Evolutionary conservation across 2,888 invertebrate genomes (phyloP).

Genomic region (Heliconius charithonia): DNA sequence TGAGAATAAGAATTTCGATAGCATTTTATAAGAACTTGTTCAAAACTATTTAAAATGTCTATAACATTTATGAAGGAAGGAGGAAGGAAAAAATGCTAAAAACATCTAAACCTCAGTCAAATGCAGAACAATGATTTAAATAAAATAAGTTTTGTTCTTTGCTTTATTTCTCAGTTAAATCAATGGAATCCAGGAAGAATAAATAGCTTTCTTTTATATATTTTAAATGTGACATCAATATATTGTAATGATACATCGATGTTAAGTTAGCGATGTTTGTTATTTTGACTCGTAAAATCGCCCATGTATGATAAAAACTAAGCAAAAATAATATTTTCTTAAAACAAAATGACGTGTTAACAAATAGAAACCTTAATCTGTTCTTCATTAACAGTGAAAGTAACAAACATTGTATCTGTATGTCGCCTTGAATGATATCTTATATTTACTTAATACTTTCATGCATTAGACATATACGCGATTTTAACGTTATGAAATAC

Average conservation of each 20-base stretch:
- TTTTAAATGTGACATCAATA: slow-evolving; percentile 26
- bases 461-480: background rate
- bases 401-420: slow-evolving; percentile 41
- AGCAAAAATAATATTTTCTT: background rate
- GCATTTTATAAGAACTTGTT: too few species aligned
- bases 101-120: too few species aligned
- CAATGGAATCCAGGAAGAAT: background rate
- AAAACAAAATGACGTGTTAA: slow-evolving; percentile 1
- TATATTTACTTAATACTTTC: background rate
- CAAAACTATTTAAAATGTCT: too few species aligned
- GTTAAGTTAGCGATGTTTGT: slow-evolving; percentile 25
- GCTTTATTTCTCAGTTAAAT: background rate
- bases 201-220: background rate
- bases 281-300: slow-evolving; percentile 1
- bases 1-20: too few species aligned
- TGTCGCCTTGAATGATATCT: slow-evolving; percentile 39
- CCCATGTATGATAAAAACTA: background rate
- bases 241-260: slow-evolving; percentile 20
- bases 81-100: too few species aligned
- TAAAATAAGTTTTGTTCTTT: too few species aligned
- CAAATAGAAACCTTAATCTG: background rate
- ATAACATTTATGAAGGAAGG: too few species aligned
- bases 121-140: too few species aligned
- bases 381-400: slow-evolving; percentile 20
- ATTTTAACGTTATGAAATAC: too few species aligned